phyloP scores from a whole-genome alignment of 2,888 invertebrate genomes.

The Hololepta plana region DNA sequence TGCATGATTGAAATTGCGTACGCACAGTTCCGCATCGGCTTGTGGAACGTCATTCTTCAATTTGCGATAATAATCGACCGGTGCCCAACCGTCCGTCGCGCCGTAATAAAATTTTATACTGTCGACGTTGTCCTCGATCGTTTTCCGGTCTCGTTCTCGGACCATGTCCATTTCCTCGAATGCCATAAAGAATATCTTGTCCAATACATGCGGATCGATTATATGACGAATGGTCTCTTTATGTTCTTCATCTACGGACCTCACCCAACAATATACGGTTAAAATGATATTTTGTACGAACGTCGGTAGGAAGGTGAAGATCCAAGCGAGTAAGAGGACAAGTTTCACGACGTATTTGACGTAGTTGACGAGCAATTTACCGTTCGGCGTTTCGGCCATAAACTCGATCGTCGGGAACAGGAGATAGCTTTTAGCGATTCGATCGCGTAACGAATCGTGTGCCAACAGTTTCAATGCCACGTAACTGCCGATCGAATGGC shows the following conservation, averaged over 20 bases:
- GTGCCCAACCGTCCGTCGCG: slow-evolving; percentile 67
- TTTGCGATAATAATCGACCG: slow-evolving; percentile 48
- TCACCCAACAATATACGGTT: slow-evolving; percentile 27
- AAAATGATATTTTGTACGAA: slow-evolving; percentile 32
- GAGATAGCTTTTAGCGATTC: slow-evolving; percentile 43
- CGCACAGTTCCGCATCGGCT: slow-evolving; percentile 40
- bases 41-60: slow-evolving; percentile 40
- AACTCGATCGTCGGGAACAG: slow-evolving; percentile 75
- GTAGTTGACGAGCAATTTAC: slow-evolving; percentile 41
- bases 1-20: slow-evolving; percentile 48
- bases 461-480: slow-evolving; percentile 54
- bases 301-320: slow-evolving; percentile 35
- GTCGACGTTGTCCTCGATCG: slow-evolving; percentile 36
- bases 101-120: slow-evolving; percentile 69
- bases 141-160: slow-evolving; percentile 40
- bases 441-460: slow-evolving; percentile 31
- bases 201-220: slow-evolving; percentile 36
- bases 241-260: slow-evolving; percentile 17
- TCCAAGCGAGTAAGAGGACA: slow-evolving; percentile 24
- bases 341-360: slow-evolving; percentile 27
- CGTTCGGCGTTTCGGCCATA: slow-evolving; percentile 58
- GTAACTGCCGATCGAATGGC: slow-evolving; percentile 82
- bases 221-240: slow-evolving; percentile 34
- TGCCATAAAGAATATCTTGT: slow-evolving; percentile 51
- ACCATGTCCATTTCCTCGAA: slow-evolving; percentile 68